These are phyloP conservation scores for Marisa cornuarietis DNA, from an alignment of 1,140 invertebrate species.

Conservation along the genomic window DNA sequence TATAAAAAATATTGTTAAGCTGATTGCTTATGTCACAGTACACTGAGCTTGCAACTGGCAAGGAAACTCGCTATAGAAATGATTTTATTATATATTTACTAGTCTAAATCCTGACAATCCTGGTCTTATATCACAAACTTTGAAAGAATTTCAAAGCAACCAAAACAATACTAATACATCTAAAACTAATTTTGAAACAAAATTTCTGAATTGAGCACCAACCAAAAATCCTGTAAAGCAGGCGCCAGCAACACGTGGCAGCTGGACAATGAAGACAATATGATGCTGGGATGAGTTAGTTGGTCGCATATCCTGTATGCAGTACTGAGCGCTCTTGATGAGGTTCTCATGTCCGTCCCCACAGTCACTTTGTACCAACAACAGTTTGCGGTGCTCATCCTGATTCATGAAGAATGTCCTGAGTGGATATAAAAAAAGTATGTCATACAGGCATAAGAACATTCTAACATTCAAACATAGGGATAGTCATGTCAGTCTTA, in stretches of 20 bases:
- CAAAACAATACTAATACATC: too few species aligned
- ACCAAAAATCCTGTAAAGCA: slow-evolving; percentile 60
- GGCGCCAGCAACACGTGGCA: slow-evolving; percentile 48
- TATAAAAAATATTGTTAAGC: neutral
- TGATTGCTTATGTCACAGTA: neutral
- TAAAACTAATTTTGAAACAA: neutral
- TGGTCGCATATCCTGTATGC: slow-evolving; percentile 44
- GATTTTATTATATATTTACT: too few species aligned
- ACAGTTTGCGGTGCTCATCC: slow-evolving; percentile 32
- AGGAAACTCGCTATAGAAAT: too few species aligned
- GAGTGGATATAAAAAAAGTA: neutral
- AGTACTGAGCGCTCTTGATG: slow-evolving; percentile 56
- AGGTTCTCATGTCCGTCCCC: slow-evolving; percentile 52
- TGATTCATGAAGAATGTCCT: slow-evolving; percentile 39
- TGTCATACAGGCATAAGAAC: too few species aligned
- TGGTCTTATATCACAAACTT: too few species aligned
- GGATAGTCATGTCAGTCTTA: neutral
- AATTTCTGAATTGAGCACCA: neutral
- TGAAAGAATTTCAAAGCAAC: too few species aligned
- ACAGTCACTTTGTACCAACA: slow-evolving; percentile 60
- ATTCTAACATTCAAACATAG: neutral
- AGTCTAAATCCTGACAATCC: too few species aligned
- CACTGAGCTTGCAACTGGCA: neutral
- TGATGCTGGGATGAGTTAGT: slow-evolving; percentile 30
- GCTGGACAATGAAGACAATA: slow-evolving; percentile 55